Evolutionary conservation across 2,888 invertebrate genomes (phyloP).

Genomic region (Plebejus anna): DNA sequence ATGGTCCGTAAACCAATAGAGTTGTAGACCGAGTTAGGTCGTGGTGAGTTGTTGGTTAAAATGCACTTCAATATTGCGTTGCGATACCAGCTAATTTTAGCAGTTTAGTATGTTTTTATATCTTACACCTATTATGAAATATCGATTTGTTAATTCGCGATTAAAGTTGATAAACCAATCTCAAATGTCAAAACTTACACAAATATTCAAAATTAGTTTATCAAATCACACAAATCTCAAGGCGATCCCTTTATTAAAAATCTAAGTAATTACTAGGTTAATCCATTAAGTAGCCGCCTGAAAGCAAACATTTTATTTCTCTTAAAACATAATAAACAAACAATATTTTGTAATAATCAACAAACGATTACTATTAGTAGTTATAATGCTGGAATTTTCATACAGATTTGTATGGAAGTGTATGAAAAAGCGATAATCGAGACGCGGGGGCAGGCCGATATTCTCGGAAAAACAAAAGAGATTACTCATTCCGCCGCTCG

Average conservation of each 20-base stretch:
- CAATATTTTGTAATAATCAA: background rate
- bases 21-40: background rate
- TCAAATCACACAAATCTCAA: no score
- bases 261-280: no score
- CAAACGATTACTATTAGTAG: background rate
- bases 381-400: background rate
- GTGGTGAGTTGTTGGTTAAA: background rate
- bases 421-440: conserved; percentile 67
- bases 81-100: background rate
- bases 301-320: background rate
- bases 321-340: background rate
- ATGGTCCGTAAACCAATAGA: background rate
- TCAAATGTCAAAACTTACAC: no score
- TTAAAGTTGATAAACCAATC: no score
- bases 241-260: no score
- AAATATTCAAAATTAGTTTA: no score
- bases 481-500: conserved; percentile 75
- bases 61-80: background rate
- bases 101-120: no score
- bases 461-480: conserved; percentile 77
- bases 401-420: conserved; percentile 33
- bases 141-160: no score
- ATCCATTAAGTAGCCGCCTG: no score
- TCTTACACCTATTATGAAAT: no score
- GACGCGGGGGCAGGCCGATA: conserved; percentile 46